These are phyloP conservation scores for Salvelinus fontinalis DNA, from an alignment of 2,113 vertebrate species.

Conservation along the genomic window DNA sequence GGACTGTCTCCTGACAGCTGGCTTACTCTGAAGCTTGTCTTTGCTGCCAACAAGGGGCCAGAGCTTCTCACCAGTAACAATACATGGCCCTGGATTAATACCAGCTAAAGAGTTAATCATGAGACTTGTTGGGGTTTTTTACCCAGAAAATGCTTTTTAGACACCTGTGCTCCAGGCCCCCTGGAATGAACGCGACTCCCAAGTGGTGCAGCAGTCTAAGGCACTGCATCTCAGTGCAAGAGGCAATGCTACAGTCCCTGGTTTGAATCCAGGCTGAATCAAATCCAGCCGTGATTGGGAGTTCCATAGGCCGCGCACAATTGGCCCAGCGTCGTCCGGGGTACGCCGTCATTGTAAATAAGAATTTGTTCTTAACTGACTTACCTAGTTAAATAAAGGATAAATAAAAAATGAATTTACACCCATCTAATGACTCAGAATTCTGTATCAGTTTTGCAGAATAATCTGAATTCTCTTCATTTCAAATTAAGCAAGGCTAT, in stretches of 20 bases:
- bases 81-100: conserved; percentile 23
- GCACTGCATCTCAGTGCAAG: too few species aligned
- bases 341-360: too few species aligned
- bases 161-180: background rate
- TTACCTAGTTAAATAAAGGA: too few species aligned
- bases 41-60: conserved; percentile 25
- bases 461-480: too few species aligned
- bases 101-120: background rate
- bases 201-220: too few species aligned
- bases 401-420: background rate
- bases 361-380: too few species aligned
- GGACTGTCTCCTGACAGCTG: conserved; percentile 36
- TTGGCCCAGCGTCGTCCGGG: too few species aligned
- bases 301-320: too few species aligned
- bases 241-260: too few species aligned
- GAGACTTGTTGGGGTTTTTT: background rate
- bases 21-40: conserved; percentile 18
- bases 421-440: background rate
- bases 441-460: background rate
- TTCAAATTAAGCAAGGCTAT: too few species aligned
- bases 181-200: background rate
- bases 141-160: background rate
- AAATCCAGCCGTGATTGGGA: too few species aligned
- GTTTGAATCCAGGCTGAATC: too few species aligned
- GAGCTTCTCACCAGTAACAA: conserved; percentile 28